Conservation (phyloP, 1,140 invertebrate species). For the Hestina assimilis region DNA sequence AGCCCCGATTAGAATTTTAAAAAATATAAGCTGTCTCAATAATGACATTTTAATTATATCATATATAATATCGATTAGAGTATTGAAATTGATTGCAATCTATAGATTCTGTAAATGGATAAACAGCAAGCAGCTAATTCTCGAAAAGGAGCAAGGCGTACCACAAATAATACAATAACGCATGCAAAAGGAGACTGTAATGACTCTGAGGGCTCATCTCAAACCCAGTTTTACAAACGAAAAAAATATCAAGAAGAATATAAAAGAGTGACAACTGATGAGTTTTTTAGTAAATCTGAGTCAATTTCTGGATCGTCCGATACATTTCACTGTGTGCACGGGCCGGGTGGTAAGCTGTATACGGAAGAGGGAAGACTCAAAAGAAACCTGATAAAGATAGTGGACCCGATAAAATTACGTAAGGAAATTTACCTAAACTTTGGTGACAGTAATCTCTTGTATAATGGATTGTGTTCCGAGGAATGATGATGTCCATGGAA, state of each 20-base stretch:
- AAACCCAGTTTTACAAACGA: constrained; percentile 44
- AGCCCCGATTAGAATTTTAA: too few relatives aligned
- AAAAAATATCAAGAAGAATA: constrained; percentile 25
- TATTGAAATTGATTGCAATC: too few relatives aligned
- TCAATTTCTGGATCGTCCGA: constrained; percentile 48
- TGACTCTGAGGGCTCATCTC: constrained; percentile 36
- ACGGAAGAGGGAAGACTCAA: constrained; percentile 38
- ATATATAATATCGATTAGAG: too few relatives aligned
- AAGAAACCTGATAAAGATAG: constrained; percentile 42
- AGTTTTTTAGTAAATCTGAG: constrained; percentile 42
- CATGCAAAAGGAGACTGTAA: constrained; percentile 31
- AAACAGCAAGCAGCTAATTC: constrained; percentile 16
- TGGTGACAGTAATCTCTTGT: neutral
- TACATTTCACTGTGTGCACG: constrained; percentile 48
- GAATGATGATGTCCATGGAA: too few relatives aligned
- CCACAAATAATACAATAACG: neutral
- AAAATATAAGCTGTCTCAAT: too few relatives aligned
- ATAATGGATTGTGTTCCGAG: neutral
- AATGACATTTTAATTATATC: too few relatives aligned
- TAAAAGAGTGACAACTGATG: constrained; percentile 36
- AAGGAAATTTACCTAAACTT: neutral
- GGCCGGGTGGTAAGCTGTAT: constrained; percentile 46
- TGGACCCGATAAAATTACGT: constrained; percentile 50
- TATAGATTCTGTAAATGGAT: constrained; percentile 15
- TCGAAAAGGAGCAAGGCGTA: neutral